Conservation (phyloP, 2,888 invertebrate species). For the Lissocephala sabroskyi region DNA sequence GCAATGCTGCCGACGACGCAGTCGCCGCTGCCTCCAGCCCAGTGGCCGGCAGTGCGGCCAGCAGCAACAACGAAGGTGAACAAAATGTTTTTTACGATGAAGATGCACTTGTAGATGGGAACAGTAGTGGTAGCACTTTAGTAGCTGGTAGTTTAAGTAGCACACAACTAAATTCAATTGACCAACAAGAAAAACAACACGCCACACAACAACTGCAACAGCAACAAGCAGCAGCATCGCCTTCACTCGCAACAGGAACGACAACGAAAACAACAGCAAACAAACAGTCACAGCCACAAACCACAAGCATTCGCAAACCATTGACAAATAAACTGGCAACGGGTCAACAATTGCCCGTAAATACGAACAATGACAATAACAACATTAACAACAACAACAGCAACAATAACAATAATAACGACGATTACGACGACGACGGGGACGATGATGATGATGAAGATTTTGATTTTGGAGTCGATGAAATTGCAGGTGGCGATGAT, state of each 20-base stretch:
- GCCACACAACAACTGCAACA: slow-evolving; percentile 40
- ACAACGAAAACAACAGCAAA: slow-evolving; percentile 38
- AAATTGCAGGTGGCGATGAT: slow-evolving; percentile 79
- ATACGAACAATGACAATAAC: slow-evolving; percentile 30
- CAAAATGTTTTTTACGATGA: slow-evolving; percentile 73
- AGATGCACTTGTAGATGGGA: slow-evolving; percentile 70
- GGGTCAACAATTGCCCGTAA: slow-evolving; percentile 6
- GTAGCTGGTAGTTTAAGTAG: slow-evolving; percentile 56
- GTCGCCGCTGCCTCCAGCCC: slow-evolving; percentile 15
- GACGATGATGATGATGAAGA: slow-evolving; percentile 72
- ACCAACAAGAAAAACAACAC: slow-evolving; percentile 48
- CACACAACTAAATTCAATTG: slow-evolving; percentile 48
- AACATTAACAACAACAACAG: slow-evolving; percentile 31
- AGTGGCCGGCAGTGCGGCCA: slow-evolving; percentile 30
- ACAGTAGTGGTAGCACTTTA: slow-evolving; percentile 60
- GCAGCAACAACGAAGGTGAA: slow-evolving; percentile 71
- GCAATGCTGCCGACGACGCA: slow-evolving; percentile 52
- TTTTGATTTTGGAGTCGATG: slow-evolving; percentile 76
- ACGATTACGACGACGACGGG: slow-evolving; percentile 38
- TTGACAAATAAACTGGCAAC: slow-evolving; percentile 25
- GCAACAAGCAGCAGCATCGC: slow-evolving; percentile 18
- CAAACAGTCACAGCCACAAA: slow-evolving; percentile 45
- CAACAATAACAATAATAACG: slow-evolving; percentile 30
- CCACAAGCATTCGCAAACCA: slow-evolving; percentile 30
- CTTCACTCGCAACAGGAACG: slow-evolving; percentile 28